Conservation (phyloP, 2,113 vertebrate species). For the Arvicanthis niloticus region DNA sequence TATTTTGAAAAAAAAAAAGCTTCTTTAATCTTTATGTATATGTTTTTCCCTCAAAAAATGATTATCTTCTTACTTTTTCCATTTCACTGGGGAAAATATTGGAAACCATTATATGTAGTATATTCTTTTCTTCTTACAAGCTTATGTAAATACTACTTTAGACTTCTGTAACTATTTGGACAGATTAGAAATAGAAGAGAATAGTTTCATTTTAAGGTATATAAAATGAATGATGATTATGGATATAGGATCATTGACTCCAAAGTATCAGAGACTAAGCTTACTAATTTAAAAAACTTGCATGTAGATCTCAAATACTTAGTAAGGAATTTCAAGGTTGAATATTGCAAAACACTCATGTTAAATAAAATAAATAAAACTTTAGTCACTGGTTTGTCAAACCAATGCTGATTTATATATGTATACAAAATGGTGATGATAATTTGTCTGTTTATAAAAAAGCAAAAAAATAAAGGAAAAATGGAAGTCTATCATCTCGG, state of each 20-base stretch:
- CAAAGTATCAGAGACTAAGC: neutral
- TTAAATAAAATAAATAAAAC: neutral
- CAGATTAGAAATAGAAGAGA: neutral
- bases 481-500: too few relatives aligned
- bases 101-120: neutral
- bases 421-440: too few relatives aligned
- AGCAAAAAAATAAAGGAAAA: too few relatives aligned
- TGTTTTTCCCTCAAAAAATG: neutral
- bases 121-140: neutral
- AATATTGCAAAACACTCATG: neutral
- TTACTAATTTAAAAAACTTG: neutral
- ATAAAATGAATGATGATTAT: accelerated
- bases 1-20: neutral
- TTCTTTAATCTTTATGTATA: neutral
- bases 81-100: neutral
- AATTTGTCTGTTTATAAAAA: too few relatives aligned
- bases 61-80: neutral
- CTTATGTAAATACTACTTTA: neutral
- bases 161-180: neutral
- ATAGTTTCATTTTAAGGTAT: neutral
- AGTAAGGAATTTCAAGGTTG: neutral
- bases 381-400: too few relatives aligned
- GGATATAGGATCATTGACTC: neutral
- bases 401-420: too few relatives aligned
- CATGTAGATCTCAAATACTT: neutral